Percentiles rank a stretch among this genome's conserved stretches.
phyloP scores from a whole-genome alignment of 1,140 invertebrate genomes.

The Chymomyza costata region DNA sequence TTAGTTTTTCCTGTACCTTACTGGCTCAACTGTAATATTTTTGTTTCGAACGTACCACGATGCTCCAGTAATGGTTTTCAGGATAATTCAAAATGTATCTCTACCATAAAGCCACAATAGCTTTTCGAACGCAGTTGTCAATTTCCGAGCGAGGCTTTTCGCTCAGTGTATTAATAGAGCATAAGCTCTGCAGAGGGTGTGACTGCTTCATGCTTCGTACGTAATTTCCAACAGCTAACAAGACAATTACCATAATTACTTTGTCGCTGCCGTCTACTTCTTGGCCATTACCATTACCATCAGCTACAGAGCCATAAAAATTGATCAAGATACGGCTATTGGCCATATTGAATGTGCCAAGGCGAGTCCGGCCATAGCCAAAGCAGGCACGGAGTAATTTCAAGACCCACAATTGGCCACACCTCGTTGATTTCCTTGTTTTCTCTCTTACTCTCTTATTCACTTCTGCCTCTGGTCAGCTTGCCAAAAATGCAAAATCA shows the following conservation, averaged over 20 bases:
- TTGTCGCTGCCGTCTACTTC: background rate
- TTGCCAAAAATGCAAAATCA: slow-evolving; percentile 27
- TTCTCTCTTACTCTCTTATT: background rate
- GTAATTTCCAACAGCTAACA: slow-evolving; percentile 29
- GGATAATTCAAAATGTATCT: no score
- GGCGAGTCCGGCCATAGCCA: background rate
- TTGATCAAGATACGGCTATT: slow-evolving; percentile 24
- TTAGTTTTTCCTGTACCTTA: no score
- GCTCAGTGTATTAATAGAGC: no score
- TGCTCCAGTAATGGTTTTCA: no score
- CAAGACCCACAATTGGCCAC: slow-evolving; percentile 1
- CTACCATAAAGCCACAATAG: no score
- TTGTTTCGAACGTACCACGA: no score
- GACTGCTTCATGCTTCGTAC: no score
- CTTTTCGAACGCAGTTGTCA: no score
- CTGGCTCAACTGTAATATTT: no score
- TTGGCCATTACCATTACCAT: no score
- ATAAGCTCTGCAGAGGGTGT: no score
- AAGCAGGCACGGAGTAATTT: background rate
- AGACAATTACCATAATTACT: slow-evolving; percentile 42
- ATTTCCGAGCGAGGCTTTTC: no score
- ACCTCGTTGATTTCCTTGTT: background rate
- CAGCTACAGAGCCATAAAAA: slow-evolving; percentile 23
- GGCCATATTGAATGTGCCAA: background rate
- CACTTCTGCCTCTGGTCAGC: slow-evolving; percentile 10